Percentiles rank a stretch among this genome's conserved stretches.
Conservation (phyloP, 2,113 vertebrate species). For the Epinephelus moara region DNA sequence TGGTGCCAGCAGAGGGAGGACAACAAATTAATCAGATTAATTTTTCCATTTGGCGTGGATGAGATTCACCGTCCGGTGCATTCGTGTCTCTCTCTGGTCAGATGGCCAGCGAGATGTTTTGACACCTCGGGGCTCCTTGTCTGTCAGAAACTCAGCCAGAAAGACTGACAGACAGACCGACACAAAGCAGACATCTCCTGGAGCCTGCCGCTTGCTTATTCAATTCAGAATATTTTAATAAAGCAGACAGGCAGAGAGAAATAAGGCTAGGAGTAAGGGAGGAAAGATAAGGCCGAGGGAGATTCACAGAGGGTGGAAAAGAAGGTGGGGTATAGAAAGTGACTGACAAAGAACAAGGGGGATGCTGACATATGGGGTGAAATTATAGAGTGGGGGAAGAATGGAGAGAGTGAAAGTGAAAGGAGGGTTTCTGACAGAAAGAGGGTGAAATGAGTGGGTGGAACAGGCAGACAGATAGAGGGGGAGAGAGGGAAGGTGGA, state of each 20-base stretch:
- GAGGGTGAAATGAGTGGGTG: constrained; percentile 81
- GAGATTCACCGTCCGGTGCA: constrained; percentile 41
- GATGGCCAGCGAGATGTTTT: constrained; percentile 88
- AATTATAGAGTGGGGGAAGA: constrained; percentile 79
- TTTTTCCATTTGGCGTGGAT: constrained; percentile 22
- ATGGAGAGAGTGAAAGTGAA: constrained; percentile 73
- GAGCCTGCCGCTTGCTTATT: constrained; percentile 92
- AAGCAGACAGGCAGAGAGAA: constrained; percentile 92
- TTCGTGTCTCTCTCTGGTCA: constrained; percentile 49
- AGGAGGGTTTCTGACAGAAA: constrained; percentile 77
- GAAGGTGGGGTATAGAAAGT: constrained; percentile 71
- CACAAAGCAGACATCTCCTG: constrained; percentile 80
- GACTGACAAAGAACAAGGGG: constrained; percentile 81
- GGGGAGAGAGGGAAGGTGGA: constrained; percentile 72
- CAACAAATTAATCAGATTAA: constrained; percentile 29
- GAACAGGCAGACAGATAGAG: constrained; percentile 67
- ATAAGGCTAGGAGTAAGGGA: constrained; percentile 76
- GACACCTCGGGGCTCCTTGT: constrained; percentile 83
- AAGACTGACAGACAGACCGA: constrained; percentile 84
- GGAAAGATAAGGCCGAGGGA: constrained; percentile 72
- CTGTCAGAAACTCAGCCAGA: constrained; percentile 89
- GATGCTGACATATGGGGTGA: constrained; percentile 81
- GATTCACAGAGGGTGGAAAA: constrained; percentile 63
- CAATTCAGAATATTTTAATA: constrained; percentile 93
- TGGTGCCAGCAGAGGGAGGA: constrained; percentile 31